Base-by-base conservation (phyloP, 2,888 invertebrate species). In the Mantis religiosa region DNA sequence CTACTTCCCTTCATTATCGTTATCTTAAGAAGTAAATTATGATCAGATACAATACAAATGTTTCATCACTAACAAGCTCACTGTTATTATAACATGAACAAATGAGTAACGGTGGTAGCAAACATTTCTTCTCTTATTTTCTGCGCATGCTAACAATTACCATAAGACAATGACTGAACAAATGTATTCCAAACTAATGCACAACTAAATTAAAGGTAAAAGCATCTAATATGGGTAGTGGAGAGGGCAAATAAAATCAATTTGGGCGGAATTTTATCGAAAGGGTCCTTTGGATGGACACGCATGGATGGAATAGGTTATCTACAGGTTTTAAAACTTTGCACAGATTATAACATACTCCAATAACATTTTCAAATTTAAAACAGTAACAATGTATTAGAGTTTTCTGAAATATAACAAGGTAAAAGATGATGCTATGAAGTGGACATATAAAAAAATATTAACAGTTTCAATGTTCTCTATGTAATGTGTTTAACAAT, bases 291-390 rank as follows among this genome's bases (percentile, higher is more conserved):
- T 82, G 87, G 87, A 87, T 87, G 87, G 87, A 87, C 82, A 87
- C 87, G 28, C 28, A 87, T 87, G 87, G 87, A 87, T 87, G 87
- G 87, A 87, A 87, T 82, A 87, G 87, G 87, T 87, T 87, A 54
- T 28, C 87, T 87, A 87, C 87, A 82, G 81, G 82, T 82, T 82
- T 87, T 30, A 25, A 87, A 34, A 82, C 54, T 71, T 71, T 71
- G 54, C 54, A 71, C 20, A 71, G 54, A 71, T 71, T 71, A 20
- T 41, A 71, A 71, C 54, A 71, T 71, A 71, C 54, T 25, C 54
- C 20, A 71, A 71, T 71, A 71, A 71, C 54, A 25, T 25, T 71
- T 71, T 71, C 54, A 71, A 71, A 71, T 71, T 71, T 71, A 71
- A 71, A 71, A 71, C 54, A 71, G 54, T 71, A 71, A 71, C 54